Conservation (phyloP, 2,888 invertebrate species). For the Zaprionus obscuricornis region DNA sequence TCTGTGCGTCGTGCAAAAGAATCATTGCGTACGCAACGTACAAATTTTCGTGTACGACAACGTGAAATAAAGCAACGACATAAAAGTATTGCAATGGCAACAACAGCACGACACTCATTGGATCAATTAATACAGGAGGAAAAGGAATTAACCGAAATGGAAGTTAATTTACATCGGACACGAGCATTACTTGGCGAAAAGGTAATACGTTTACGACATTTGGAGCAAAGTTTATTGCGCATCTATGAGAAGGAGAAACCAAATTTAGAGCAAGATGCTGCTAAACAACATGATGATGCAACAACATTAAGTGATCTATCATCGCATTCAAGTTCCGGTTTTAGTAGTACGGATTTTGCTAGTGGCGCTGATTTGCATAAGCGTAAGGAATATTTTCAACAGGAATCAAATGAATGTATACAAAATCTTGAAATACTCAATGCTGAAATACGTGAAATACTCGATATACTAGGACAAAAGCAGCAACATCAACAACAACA, state of each 20-base stretch:
- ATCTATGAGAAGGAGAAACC: slow-evolving; percentile 83
- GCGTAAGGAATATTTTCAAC: slow-evolving; percentile 84
- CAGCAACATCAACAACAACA: slow-evolving; percentile 53
- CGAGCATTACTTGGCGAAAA: slow-evolving; percentile 92
- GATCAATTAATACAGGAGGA: slow-evolving; percentile 87
- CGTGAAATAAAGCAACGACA: slow-evolving; percentile 85
- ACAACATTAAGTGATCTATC: slow-evolving; percentile 87
- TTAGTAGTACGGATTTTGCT: slow-evolving; percentile 88
- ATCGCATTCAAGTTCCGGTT: slow-evolving; percentile 85
- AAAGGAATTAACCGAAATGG: slow-evolving; percentile 92
- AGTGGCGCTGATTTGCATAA: slow-evolving; percentile 84
- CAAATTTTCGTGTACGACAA: slow-evolving; percentile 87
- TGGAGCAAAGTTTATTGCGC: slow-evolving; percentile 90
- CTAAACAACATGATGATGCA: slow-evolving; percentile 85
- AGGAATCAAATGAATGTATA: slow-evolving; percentile 88
- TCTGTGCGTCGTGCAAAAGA: slow-evolving; percentile 93
- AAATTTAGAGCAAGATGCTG: slow-evolving; percentile 78
- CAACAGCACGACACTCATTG: slow-evolving; percentile 76
- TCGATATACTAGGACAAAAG: slow-evolving; percentile 86
- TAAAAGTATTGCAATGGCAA: slow-evolving; percentile 57
- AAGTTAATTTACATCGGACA: slow-evolving; percentile 92
- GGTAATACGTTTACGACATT: slow-evolving; percentile 90
- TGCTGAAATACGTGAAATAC: slow-evolving; percentile 88
- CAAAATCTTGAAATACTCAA: slow-evolving; percentile 88
- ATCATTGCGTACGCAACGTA: slow-evolving; percentile 88